A percentile compares a stretch with the other conserved stretches of the same genome.
Conservation (phyloP, 1,140 invertebrate genomes). For the Cydia fagiglandana region DNA sequence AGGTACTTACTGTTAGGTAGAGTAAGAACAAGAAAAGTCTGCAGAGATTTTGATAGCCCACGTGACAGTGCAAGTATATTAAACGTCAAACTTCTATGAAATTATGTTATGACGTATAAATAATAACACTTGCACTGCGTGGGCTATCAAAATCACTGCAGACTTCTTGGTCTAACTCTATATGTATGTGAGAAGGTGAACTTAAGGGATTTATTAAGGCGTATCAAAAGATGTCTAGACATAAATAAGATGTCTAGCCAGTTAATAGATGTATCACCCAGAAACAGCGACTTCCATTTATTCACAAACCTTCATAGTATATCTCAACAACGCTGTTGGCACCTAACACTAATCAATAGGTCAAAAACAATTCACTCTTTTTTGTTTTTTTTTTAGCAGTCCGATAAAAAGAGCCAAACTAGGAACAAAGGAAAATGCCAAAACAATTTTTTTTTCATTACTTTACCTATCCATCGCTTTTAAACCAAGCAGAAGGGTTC, state of each 20-base stretch:
- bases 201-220: neutral
- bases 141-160: too few species aligned
- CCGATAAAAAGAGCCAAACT: neutral
- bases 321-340: neutral
- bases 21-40: too few species aligned
- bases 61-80: too few species aligned
- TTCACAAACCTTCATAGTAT: neutral
- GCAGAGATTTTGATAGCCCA: too few species aligned
- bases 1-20: too few species aligned
- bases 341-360: neutral
- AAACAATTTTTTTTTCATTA: neutral
- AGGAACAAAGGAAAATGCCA: neutral
- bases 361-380: too few species aligned
- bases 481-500: neutral
- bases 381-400: too few species aligned
- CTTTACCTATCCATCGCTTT: neutral
- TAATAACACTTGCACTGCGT: too few species aligned
- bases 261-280: neutral
- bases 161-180: too few species aligned
- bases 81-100: too few species aligned
- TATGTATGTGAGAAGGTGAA: neutral
- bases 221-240: neutral
- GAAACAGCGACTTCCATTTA: neutral
- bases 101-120: too few species aligned
- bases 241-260: neutral